Conservation (phyloP, 2,113 vertebrate genomes). For the Lutjanus erythropterus region DNA sequence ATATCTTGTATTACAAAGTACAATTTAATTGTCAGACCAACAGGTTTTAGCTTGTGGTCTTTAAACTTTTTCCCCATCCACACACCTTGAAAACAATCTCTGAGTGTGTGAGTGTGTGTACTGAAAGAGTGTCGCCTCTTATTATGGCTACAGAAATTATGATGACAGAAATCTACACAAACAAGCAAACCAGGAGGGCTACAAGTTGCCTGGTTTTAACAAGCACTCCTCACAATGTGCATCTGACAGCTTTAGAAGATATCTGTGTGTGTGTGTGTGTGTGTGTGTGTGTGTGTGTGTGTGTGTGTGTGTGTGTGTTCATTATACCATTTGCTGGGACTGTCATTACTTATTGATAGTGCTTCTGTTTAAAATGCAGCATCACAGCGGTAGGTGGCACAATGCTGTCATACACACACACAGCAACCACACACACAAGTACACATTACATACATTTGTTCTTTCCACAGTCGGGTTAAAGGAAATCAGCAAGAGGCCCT, state of each 20-base stretch:
- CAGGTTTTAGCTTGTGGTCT: no score
- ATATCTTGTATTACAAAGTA: no score
- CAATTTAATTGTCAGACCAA: no score
- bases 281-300: slow-evolving; percentile 24
- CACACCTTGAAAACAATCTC: not conserved
- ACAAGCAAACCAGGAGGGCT: slow-evolving; percentile 59
- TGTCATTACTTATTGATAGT: slow-evolving; percentile 77
- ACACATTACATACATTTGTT: slow-evolving; percentile 19
- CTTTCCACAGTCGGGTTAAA: slow-evolving; percentile 31
- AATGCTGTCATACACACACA: slow-evolving; percentile 55
- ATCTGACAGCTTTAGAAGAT: slow-evolving; percentile 44
- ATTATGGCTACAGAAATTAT: slow-evolving; percentile 48
- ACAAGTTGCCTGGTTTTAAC: slow-evolving; percentile 65
- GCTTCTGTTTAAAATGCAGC: slow-evolving; percentile 70
- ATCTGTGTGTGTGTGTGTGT: not conserved
- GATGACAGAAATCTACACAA: slow-evolving; percentile 63
- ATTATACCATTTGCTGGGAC: slow-evolving; percentile 57
- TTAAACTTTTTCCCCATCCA: no score
- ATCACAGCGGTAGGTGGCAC: slow-evolving; percentile 71
- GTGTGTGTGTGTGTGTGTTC: slow-evolving; percentile 50
- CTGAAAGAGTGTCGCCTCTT: slow-evolving; percentile 33
- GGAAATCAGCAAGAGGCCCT: slow-evolving; percentile 31
- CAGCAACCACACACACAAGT: not conserved
- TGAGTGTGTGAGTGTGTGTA: not conserved
- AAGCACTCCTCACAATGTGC: slow-evolving; percentile 50